Conservation (phyloP, 2,888 invertebrate genomes). For the Sphaeridia pumilis region DNA sequence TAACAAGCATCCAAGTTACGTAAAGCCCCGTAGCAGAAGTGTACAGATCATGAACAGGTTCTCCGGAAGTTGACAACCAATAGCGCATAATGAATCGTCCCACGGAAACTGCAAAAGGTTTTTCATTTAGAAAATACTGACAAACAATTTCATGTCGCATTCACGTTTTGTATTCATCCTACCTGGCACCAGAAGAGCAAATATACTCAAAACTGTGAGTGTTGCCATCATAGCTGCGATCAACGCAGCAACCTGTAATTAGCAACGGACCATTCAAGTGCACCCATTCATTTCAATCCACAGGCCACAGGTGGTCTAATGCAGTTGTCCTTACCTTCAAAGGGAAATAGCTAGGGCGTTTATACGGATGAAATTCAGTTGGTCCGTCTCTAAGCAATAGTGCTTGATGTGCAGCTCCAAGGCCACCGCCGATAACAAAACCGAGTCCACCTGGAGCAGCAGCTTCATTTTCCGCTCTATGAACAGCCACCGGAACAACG, state of each 20-base stretch:
- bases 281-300: background rate
- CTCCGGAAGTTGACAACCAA: constrained; percentile 33
- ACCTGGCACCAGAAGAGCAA: constrained; percentile 73
- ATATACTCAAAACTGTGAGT: constrained; percentile 67
- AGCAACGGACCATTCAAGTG: constrained; percentile 10
- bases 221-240: constrained; percentile 70
- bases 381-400: constrained; percentile 70
- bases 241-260: constrained; percentile 44
- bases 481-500: background rate
- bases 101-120: constrained; percentile 25
- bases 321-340: constrained; percentile 38
- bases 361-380: constrained; percentile 79
- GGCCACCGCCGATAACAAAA: constrained; percentile 39
- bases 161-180: constrained; percentile 17
- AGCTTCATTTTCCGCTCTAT: constrained; percentile 1
- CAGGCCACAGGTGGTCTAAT: background rate
- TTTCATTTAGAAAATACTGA: background rate
- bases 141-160: background rate
- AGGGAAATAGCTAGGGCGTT: constrained; percentile 70
- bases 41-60: constrained; percentile 78
- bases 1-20: constrained; percentile 82
- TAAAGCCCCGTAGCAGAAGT: constrained; percentile 92
- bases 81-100: constrained; percentile 34
- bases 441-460: constrained; percentile 16
- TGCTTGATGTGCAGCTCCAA: constrained; percentile 79